A percentile compares a stretch with the other conserved stretches of the same genome.
Evolutionary conservation across 2,113 vertebrate species (phyloP).

Genomic region (Alaudala cheleensis): DNA sequence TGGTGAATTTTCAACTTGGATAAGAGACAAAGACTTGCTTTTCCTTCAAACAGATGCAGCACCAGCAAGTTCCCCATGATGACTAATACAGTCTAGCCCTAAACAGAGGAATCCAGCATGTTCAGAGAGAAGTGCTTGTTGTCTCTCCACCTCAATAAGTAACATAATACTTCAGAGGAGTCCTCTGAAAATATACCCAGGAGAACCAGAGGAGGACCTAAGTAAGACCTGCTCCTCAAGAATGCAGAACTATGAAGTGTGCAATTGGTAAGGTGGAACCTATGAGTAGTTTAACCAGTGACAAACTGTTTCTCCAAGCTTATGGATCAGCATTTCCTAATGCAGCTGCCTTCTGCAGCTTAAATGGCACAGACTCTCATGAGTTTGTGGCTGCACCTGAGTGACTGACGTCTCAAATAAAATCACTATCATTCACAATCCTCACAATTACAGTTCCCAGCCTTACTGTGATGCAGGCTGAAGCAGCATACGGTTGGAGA

Average conservation of each 20-base stretch:
- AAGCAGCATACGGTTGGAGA: not conserved
- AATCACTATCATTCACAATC: not conserved
- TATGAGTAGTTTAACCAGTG: not conserved
- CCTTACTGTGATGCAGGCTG: not conserved
- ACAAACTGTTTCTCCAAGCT: not conserved
- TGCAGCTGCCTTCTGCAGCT: not conserved
- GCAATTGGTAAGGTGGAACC: not conserved
- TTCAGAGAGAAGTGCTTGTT: not conserved
- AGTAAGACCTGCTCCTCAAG: not conserved
- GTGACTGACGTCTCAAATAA: not conserved
- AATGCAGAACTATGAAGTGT: not conserved
- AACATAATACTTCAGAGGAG: not conserved
- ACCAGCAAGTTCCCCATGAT: not conserved
- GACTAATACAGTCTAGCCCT: not conserved
- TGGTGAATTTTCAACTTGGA: not conserved
- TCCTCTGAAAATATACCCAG: not conserved
- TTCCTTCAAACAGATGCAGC: not conserved
- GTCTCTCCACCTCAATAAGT: not conserved
- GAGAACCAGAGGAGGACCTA: not conserved
- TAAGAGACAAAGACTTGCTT: not conserved
- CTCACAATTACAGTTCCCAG: not conserved
- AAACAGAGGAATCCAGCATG: not conserved
- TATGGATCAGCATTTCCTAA: not conserved
- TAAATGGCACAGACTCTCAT: not conserved
- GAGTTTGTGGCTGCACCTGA: not conserved